Base-by-base conservation (phyloP, 2,888 invertebrate genomes). In the Tetramorium bicarinatum region DNA sequence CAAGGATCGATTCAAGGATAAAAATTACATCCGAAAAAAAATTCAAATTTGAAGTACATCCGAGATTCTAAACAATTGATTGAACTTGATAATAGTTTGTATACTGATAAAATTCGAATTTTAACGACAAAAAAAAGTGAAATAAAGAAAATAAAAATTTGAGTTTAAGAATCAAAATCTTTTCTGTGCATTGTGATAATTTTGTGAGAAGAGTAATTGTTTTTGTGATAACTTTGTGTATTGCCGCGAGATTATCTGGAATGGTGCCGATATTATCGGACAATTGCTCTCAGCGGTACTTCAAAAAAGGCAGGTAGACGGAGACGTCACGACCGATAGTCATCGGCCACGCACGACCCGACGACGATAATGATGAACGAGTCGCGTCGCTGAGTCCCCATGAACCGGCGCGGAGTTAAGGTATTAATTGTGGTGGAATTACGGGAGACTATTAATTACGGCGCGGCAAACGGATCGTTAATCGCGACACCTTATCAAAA, bases 371-470 rank as follows among this genome's bases (percentile, higher is more conserved):
- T 56, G 79, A 74, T 41, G 69, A 49, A 82, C 83, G 47, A 47
- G 82, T 82, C 71, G 18, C 56, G 13, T 44, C 54, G 54, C 54
- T 69, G 34, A 56, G 34, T 11, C 56, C n/a, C 41, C 49, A 83
- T 79, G 75, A 72, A 41, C 72, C 76, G 79, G 38, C 69, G n/a
- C 59, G 54, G 54, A 64, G 44, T 44, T 75, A 52, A 88, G 89
- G 89, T 89, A 89, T 83, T 83, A 84, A 85, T 86, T 88, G 81
- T 49, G 54, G 47, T 66, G 66, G 66, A 82, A 84, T 84, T 84
- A 82, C 49, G n/a, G 49, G 21, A 64, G 72, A 21, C 66, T 56
- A 84, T 74, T 84, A 84, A 84, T 84, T 82, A 84, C 49, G 47
- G 47, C 52, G 66, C 47, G 74, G 44, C 81, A 71, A 84, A 84